Conservation (phyloP, 2,797 vertebrate genomes). For the Nannoperca australis region DNA sequence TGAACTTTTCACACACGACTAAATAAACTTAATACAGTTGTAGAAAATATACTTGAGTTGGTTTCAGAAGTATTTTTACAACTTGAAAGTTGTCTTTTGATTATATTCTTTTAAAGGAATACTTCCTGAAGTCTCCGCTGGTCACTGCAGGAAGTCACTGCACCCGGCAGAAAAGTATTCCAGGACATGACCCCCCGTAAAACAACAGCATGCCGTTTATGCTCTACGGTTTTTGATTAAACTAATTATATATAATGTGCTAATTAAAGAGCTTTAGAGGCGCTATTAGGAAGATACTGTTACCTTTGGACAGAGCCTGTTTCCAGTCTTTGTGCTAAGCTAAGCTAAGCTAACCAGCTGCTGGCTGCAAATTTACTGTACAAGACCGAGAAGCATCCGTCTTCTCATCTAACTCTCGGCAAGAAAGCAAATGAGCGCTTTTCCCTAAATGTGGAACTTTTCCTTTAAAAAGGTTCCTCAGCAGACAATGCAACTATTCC, state of each 20-base stretch:
- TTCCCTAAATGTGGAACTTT: no score
- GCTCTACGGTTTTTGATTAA: not conserved
- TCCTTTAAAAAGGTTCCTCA: not conserved
- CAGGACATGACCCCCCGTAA: not conserved
- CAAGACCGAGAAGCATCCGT: no score
- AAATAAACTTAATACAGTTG: not conserved
- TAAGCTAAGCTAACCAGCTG: slow-evolving; percentile 3
- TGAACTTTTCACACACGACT: not conserved
- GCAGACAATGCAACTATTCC: not conserved
- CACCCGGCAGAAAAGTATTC: not conserved
- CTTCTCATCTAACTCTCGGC: not conserved
- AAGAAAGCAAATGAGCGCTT: not conserved
- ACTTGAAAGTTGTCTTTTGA: not conserved
- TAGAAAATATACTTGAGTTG: not conserved
- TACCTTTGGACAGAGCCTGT: not conserved
- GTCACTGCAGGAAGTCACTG: no score
- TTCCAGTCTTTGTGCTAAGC: not conserved
- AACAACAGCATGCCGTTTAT: not conserved
- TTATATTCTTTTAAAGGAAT: not conserved
- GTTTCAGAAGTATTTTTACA: not conserved
- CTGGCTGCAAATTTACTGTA: not conserved
- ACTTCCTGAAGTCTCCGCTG: not conserved
- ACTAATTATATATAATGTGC: not conserved
- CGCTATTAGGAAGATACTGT: not conserved
- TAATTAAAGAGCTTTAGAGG: not conserved